Percentiles rank a stretch among this genome's conserved stretches.
These are phyloP conservation scores for Temnothorax longispinosus DNA, from an alignment of 1,140 invertebrate species.

Conservation along the genomic window DNA sequence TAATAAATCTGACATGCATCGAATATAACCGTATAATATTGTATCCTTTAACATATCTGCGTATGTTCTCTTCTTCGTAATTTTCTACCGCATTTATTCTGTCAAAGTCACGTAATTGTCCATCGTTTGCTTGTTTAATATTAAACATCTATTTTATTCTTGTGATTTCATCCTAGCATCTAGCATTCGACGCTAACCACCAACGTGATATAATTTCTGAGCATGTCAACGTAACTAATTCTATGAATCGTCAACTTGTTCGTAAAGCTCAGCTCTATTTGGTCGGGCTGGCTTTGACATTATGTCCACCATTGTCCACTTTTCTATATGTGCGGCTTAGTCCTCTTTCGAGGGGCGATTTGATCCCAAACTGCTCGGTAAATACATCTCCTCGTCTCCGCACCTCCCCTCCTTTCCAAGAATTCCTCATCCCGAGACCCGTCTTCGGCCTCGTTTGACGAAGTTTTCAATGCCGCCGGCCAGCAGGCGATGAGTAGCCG, in stretches of 20 bases:
- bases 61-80: neutral
- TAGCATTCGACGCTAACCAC: neutral
- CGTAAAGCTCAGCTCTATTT: conserved; percentile 5
- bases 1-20: neutral
- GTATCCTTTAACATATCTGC: conserved; percentile 5
- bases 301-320: conserved; percentile 29
- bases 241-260: conserved; percentile 26
- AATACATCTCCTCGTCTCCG: conserved; percentile 28
- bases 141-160: conserved; percentile 12
- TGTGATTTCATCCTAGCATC: neutral
- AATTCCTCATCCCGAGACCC: neutral
- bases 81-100: neutral
- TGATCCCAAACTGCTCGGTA: conserved; percentile 47
- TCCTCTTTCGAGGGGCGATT: conserved; percentile 22
- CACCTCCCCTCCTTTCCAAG: conserved; percentile 24
- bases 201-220: neutral
- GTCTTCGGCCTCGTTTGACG: conserved; percentile 62
- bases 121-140: neutral
- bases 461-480: conserved; percentile 55
- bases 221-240: conserved; percentile 14
- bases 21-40: conserved; percentile 13
- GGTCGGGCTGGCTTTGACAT: conserved; percentile 35
- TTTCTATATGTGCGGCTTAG: conserved; percentile 26
- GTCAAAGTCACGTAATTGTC: neutral
- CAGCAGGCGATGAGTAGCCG: neutral